Conservation (phyloP, 1,140 invertebrate genomes). For the Phenacoccus solenopsis region DNA sequence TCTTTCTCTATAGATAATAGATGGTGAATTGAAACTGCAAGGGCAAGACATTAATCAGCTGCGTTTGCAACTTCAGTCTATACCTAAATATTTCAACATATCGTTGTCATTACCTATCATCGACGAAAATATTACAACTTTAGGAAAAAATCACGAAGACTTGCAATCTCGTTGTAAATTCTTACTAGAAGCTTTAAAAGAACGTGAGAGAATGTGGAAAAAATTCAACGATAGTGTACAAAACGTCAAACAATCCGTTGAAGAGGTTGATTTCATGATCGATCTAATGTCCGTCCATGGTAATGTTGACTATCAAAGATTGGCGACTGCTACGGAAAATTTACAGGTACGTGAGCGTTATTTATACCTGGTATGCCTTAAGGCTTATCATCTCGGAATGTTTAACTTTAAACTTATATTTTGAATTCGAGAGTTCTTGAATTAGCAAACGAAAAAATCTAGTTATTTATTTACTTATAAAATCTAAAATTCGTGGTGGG, state of each 20-base stretch:
- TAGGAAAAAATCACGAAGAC: conserved; percentile 55
- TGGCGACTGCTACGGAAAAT: conserved; percentile 64
- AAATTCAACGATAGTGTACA: conserved; percentile 51
- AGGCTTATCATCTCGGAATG: too few species aligned
- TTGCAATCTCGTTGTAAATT: conserved; percentile 53
- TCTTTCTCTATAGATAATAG: background rate
- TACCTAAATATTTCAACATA: conserved; percentile 54
- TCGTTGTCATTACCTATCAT: conserved; percentile 58
- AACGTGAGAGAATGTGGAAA: conserved; percentile 52
- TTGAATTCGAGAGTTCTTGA: too few species aligned
- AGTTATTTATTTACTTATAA: too few species aligned
- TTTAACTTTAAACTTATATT: too few species aligned
- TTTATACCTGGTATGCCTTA: too few species aligned
- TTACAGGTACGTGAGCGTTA: conserved; percentile 47
- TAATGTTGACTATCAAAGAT: conserved; percentile 62
- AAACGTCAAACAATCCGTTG: conserved; percentile 58
- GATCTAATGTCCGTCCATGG: conserved; percentile 65
- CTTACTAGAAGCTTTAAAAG: conserved; percentile 47
- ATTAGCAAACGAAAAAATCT: too few species aligned
- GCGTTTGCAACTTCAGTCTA: conserved; percentile 56
- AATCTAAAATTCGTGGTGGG: too few species aligned
- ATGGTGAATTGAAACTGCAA: conserved; percentile 30
- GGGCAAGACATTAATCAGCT: conserved; percentile 64
- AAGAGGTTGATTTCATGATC: conserved; percentile 74
- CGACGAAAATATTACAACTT: conserved; percentile 56